These are phyloP conservation scores for Temnothorax curvispinosus DNA, from an alignment of 1,140 invertebrate genomes.

Conservation along the genomic window DNA sequence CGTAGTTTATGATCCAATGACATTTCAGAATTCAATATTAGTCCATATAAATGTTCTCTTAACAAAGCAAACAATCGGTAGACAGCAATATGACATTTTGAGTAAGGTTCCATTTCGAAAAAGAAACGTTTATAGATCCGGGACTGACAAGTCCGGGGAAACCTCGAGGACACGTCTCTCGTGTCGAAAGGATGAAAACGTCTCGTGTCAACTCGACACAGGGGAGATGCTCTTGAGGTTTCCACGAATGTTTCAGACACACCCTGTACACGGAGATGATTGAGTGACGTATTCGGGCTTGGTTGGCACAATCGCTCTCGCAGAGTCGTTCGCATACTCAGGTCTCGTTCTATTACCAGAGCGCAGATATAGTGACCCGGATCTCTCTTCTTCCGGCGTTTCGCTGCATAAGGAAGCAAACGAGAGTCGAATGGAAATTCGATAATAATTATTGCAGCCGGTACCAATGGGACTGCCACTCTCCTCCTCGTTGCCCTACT, in stretches of 20 bases:
- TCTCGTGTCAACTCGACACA: conserved; percentile 11
- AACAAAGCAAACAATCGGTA: neutral
- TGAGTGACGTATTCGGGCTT: conserved; percentile 24
- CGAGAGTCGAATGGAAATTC: conserved; percentile 80
- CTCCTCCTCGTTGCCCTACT: conserved; percentile 11
- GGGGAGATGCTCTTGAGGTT: neutral
- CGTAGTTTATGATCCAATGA: neutral
- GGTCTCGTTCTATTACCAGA: conserved; percentile 1
- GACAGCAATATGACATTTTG: neutral
- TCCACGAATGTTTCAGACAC: neutral
- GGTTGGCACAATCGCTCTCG: neutral
- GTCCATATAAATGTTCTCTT: neutral
- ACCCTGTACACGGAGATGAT: conserved; percentile 33
- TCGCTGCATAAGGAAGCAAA: conserved; percentile 66
- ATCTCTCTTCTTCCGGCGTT: conserved; percentile 10
- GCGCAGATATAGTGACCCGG: conserved; percentile 23
- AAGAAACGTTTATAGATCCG: neutral
- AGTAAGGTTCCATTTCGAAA: neutral
- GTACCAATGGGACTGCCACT: conserved; percentile 30
- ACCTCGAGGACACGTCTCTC: neutral
- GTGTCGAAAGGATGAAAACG: conserved; percentile 13
- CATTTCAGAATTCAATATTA: neutral
- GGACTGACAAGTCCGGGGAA: neutral
- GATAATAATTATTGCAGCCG: conserved; percentile 78
- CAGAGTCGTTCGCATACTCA: conserved; percentile 39